Conservation (phyloP, 1,140 invertebrate species). For the Zaprionus tsacasi region DNA sequence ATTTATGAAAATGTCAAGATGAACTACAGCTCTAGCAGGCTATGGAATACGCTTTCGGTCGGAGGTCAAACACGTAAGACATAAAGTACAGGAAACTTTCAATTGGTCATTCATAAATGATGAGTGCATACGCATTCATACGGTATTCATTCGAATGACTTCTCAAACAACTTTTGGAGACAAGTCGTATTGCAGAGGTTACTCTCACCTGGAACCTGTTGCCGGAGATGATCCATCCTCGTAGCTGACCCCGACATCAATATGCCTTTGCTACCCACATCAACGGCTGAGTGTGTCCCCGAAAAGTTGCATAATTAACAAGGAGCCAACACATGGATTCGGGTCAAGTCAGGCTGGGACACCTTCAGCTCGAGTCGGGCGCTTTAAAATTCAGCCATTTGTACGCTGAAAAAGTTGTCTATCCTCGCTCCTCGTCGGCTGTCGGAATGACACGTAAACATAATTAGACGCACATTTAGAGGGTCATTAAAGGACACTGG, state of each 20-base stretch:
- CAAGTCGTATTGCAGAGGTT: constrained; percentile 5
- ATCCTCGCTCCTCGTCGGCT: background rate
- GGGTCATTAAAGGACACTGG: constrained; percentile 70
- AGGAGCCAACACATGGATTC: constrained; percentile 71
- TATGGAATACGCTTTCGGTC: background rate
- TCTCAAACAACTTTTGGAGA: constrained; percentile 22
- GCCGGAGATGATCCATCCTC: background rate
- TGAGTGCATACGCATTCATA: constrained; percentile 22
- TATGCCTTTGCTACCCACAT: constrained; percentile 26
- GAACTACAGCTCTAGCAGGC: background rate
- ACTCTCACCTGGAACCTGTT: constrained; percentile 32
- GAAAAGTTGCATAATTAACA: constrained; percentile 74
- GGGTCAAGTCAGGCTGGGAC: constrained; percentile 29
- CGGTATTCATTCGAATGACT: constrained; percentile 30
- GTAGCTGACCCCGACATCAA: background rate
- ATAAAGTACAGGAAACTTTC: constrained; percentile 12
- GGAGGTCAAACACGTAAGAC: background rate
- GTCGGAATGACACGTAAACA: constrained; percentile 67
- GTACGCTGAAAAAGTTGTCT: constrained; percentile 19
- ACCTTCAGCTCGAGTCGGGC: constrained; percentile 12
- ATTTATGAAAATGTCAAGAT: constrained; percentile 22
- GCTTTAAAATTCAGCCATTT: constrained; percentile 67
- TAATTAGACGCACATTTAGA: constrained; percentile 80
- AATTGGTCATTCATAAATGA: constrained; percentile 9
- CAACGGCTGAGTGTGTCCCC: constrained; percentile 31